phyloP scores from a whole-genome alignment of 2,113 vertebrate species.

The mouse (Mus musculus) region DNA sequence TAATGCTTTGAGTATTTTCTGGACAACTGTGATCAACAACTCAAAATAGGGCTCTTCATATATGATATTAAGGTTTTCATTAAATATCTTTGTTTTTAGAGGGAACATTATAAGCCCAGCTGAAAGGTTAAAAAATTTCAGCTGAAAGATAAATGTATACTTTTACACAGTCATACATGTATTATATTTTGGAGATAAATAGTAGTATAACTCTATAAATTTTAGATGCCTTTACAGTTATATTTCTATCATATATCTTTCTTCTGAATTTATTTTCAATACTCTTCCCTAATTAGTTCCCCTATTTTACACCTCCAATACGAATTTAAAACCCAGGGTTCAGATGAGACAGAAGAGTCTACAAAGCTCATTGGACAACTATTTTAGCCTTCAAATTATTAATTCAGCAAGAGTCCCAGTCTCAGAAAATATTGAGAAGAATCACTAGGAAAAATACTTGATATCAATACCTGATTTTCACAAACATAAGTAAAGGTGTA shows the following conservation, averaged over 20 bases:
- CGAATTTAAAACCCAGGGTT: not conserved
- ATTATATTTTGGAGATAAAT: no score
- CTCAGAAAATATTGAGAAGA: not conserved
- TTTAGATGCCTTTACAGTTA: not conserved
- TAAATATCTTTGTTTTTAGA: not conserved
- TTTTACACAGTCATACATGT: not conserved
- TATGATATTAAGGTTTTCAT: not conserved
- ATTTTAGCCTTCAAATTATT: not conserved
- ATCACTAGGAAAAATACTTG: not conserved
- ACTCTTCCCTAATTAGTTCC: not conserved
- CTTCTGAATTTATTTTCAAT: not conserved
- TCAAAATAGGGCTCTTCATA: not conserved
- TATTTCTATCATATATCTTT: not conserved
- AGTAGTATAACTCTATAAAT: not conserved
- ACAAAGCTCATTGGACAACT: not conserved
- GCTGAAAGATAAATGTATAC: no score
- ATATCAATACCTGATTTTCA: not conserved
- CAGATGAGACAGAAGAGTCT: not conserved
- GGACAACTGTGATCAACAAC: not conserved
- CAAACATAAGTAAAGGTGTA: not conserved
- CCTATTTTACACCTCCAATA: not conserved
- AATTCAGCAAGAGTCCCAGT: not conserved
- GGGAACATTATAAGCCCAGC: accelerated
- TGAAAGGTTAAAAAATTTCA: no score
- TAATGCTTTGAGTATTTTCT: not conserved